Base-by-base conservation (phyloP, 2,113 vertebrate species). In the Psophia crepitans region DNA sequence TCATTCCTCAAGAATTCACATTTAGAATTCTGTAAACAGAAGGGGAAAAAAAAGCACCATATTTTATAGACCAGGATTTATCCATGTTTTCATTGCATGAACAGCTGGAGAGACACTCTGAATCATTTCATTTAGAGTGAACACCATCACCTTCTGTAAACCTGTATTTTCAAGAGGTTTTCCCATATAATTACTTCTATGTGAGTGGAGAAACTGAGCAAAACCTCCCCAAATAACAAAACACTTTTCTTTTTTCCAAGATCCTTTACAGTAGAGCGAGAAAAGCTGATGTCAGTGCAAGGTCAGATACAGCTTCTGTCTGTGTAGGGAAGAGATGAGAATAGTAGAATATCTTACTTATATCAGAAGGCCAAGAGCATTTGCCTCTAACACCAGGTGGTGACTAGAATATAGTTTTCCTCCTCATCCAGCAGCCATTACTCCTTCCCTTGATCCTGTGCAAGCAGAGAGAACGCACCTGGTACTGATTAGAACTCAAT, bases 11-110 rank as follows among this genome's bases (percentile, higher is more conserved):
- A 90, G 93, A 57, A 51, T 84, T 88, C 91, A 95, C 24, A 76
- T 89, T 63, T 92, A 95, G 96, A 56, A 97, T 20, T 12, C 68
- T 91, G 84, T 89, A 91, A 97, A 94, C 71, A 6, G 87, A 87
- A 51, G 57, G 65, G 83, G 92, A 92, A 96, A 74, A 57, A 24
- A 95, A 91, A 74, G n/a, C n/a, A n/a, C 89, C 93, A 65, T 95
- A 95, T 93, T 86, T 85, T 90, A 95, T 91, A 94, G 49, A 91
- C 82, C 24, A 57, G 58, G 13, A 26, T 65, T 56, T 80, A 44
- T 95, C 60, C 63, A 63, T 83, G 85, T 51, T 96, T 96, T 94
- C 94, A 89, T 76, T 96, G 87, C 88, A 20, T 35, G 64, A 68
- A 94, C 76, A 95, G 63, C 76, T 84, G 81, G 90, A 84, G 91